These are phyloP conservation scores for Tenrec ecaudatus DNA, from an alignment of 2,113 vertebrate genomes.

Conservation along the genomic window DNA sequence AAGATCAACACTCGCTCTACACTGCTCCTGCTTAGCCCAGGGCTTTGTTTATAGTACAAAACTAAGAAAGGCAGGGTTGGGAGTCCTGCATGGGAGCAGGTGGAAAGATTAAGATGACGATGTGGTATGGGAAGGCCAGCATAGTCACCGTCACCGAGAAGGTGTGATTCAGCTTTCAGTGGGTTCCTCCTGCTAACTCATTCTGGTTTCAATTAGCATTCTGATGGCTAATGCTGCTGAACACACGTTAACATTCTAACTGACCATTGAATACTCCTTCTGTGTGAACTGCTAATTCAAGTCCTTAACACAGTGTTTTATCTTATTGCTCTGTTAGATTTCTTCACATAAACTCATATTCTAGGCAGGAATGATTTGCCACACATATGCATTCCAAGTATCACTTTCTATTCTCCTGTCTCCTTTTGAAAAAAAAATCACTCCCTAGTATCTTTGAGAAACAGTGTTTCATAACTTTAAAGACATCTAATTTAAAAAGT, in stretches of 20 bases:
- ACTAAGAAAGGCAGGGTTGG: neutral
- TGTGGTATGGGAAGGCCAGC: slow-evolving; percentile 13
- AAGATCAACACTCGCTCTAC: neutral
- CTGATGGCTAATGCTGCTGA: slow-evolving; percentile 17
- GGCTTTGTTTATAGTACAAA: slow-evolving; percentile 25
- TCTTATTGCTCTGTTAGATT: neutral
- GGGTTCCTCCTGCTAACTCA: neutral
- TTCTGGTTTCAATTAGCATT: slow-evolving; percentile 3
- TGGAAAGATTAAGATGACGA: slow-evolving; percentile 9
- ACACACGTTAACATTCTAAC: slow-evolving; percentile 18
- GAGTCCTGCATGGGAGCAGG: neutral
- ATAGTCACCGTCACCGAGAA: neutral
- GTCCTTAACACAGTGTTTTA: slow-evolving; percentile 9
- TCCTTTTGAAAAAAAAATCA: neutral
- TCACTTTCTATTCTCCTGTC: neutral
- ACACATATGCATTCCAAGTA: neutral
- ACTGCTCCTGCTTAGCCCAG: neutral
- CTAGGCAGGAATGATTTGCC: neutral
- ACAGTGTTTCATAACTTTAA: slow-evolving; percentile 3
- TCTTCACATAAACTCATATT: neutral
- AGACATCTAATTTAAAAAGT: neutral
- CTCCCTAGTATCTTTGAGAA: neutral
- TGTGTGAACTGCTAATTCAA: neutral
- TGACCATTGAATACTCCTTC: slow-evolving; percentile 4
- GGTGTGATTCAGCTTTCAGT: neutral